Percentiles rank a stretch among this genome's conserved stretches.
Evolutionary conservation across 2,113 vertebrate genomes (phyloP).

Genomic region (Oryzias curvinotus): DNA sequence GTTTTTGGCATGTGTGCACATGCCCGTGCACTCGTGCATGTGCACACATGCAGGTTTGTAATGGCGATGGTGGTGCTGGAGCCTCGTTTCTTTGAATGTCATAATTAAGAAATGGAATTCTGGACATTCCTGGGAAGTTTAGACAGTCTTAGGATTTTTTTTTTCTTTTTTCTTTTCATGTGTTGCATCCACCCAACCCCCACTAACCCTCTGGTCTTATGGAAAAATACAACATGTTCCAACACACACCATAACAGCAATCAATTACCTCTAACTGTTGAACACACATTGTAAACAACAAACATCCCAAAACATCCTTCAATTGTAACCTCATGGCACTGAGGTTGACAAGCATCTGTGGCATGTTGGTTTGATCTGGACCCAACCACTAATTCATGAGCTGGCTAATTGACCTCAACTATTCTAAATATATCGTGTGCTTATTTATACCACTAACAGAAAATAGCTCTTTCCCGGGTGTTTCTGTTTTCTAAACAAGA

Average conservation of each 20-base stretch:
- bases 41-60: constrained; percentile 22
- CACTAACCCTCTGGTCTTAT: constrained; percentile 61
- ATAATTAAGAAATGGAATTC: constrained; percentile 77
- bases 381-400: constrained; percentile 62
- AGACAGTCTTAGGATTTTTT: constrained; percentile 61
- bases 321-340: constrained; percentile 71
- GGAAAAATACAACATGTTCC: constrained; percentile 75
- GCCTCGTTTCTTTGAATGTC: constrained; percentile 58
- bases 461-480: constrained; percentile 38
- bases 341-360: constrained; percentile 68
- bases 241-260: constrained; percentile 72
- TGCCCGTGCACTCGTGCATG: constrained; percentile 15
- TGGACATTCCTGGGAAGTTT: constrained; percentile 70
- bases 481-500: constrained; percentile 31
- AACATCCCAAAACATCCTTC: constrained; percentile 71
- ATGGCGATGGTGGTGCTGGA: constrained; percentile 17
- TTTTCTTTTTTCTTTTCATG: constrained; percentile 62
- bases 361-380: constrained; percentile 68
- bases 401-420: constrained; percentile 69
- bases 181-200: constrained; percentile 23
- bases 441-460: constrained; percentile 61
- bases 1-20: constrained; percentile 34
- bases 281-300: constrained; percentile 75
- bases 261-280: constrained; percentile 74
- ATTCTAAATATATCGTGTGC: constrained; percentile 68